Conservation (phyloP, 2,797 vertebrate genomes). For the Carcharodon carcharias region DNA sequence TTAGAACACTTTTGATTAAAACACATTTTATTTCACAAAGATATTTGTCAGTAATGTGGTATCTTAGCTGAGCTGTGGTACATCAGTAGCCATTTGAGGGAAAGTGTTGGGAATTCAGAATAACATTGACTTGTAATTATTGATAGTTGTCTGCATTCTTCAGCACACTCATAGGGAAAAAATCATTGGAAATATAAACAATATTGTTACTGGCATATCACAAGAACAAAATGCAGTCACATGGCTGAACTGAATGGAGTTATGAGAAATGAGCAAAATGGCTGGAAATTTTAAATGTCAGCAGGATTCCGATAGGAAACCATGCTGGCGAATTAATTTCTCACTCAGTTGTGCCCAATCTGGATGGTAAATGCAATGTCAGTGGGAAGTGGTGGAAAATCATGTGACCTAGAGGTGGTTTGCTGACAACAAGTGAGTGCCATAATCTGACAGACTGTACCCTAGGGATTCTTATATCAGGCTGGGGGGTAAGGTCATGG, state of each 20-base stretch:
- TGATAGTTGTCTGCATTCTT: background rate
- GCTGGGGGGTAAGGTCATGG: too few relatives aligned
- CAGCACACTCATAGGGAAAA: background rate
- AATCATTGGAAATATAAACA: background rate
- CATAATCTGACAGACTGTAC: background rate
- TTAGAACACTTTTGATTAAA: background rate
- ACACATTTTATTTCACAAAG: background rate
- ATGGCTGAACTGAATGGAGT: background rate
- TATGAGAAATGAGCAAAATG: background rate
- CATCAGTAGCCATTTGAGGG: background rate
- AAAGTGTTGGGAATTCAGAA: background rate
- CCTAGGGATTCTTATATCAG: too few relatives aligned
- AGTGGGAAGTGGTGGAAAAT: background rate
- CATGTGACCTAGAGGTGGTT: background rate
- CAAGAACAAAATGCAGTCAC: background rate
- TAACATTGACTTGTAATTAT: background rate
- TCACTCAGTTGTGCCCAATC: background rate
- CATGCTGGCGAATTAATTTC: background rate
- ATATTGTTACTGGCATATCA: background rate
- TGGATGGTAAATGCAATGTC: background rate
- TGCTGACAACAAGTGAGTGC: background rate
- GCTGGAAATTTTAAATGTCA: background rate
- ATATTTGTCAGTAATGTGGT: background rate
- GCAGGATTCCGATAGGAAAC: background rate
- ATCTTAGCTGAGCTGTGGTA: background rate